Evolutionary conservation across 2,797 vertebrate genomes (phyloP), one percentile per base, ranked within the genome.

Genomic region (Melanotaenia parkinsoni): DNA sequence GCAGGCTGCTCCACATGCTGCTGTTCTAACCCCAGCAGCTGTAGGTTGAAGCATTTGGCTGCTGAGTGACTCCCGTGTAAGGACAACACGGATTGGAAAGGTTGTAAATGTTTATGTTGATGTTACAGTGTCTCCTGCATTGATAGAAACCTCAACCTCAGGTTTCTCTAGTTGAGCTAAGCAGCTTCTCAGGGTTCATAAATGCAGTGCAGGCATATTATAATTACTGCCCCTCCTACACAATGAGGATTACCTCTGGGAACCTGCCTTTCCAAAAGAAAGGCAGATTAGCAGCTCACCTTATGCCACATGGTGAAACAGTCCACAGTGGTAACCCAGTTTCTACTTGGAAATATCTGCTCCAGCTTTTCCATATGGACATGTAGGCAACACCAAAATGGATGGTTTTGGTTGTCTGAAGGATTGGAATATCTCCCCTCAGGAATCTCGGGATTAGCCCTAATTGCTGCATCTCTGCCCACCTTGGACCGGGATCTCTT

Each of bases 361-460:
- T 71, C 37, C 72, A 74, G 83, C 80, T 89, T 91, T 93, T 91
- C 90, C 88, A 70, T 78, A 69, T 35, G 72, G 80, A 79, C 69
- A 35, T 50, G 63, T 66, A 76, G 80, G 86, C 66, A 20, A 70
- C 77, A 61, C 72, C 79, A 66, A 69, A 83, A 74, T 59, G 66
- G 76, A 81, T 16, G 66, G 79, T 91, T 89, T 90, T 75, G 86
- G 83, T 87, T 43, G 82, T 88, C 88, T 90, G 83, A 82, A 68
- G 85, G 80, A 74, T 84, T 85, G 91, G 91, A 92, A 92, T 89
- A 91, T 87, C 86, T 86, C 73, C 74, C 85, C 86, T 84, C 83
- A 89, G 83, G 90, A 91, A 91, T 90, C 80, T 74, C 68, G 20
- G 91, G 90, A 91, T 90, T 85, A 88, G 76, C 74, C 62, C 81